phyloP scores from a whole-genome alignment of 92 coral and sea anemone genomes.

The Ricordea florida region DNA sequence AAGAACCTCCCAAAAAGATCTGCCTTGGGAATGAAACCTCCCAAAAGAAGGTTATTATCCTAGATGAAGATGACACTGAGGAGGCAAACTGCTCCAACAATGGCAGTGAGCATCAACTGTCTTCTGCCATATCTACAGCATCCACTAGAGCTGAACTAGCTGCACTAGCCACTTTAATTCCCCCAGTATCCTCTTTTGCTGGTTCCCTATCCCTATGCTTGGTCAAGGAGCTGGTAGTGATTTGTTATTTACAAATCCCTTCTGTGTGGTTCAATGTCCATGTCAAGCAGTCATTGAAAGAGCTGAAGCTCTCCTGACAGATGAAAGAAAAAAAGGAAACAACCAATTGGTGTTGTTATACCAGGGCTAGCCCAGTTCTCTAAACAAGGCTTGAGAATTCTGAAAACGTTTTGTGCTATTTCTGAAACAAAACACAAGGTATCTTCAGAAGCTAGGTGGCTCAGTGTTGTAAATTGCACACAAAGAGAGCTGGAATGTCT shows the following conservation, averaged over 20 bases:
- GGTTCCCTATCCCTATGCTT: too few relatives aligned
- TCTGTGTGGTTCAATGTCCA: constrained; percentile 14
- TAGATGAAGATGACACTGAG: not conserved
- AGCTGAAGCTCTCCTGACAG: not conserved
- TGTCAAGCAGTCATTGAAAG: constrained; percentile 4
- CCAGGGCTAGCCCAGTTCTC: constrained; percentile 36
- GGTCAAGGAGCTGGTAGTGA: not conserved
- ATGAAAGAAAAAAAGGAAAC: not conserved
- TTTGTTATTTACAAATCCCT: not conserved
- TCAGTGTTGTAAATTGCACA: not conserved
- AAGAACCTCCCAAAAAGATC: not conserved
- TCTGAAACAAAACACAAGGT: constrained; percentile 9
- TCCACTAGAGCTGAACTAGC: not conserved
- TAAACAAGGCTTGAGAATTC: constrained; percentile 34
- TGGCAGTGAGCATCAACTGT: not conserved
- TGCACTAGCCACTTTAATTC: not conserved
- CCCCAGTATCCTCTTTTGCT: not conserved
- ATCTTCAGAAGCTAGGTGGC: constrained; percentile 51
- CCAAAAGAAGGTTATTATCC: not conserved
- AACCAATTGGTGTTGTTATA: constrained; percentile 1
- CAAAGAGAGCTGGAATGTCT: not conserved
- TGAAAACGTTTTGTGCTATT: constrained; percentile 18
- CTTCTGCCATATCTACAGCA: constrained; percentile 2
- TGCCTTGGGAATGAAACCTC: not conserved
- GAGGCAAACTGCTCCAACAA: not conserved